Conservation (phyloP, 2,888 invertebrate genomes). For the Agrotis puta region DNA sequence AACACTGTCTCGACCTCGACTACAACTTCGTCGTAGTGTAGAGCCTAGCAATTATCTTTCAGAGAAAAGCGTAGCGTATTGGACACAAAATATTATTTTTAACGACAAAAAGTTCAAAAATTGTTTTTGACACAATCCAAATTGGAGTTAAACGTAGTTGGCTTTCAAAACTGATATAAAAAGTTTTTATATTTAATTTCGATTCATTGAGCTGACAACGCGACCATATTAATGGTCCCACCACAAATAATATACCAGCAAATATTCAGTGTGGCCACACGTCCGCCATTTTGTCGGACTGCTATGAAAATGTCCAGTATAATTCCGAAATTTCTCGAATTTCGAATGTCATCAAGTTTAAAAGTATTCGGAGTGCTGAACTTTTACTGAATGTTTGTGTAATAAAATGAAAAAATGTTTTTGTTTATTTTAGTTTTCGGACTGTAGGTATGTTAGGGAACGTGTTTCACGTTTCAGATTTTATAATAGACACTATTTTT, state of each 20-base stretch:
- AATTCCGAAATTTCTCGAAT: slow-evolving; percentile 35
- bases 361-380: slow-evolving; percentile 14
- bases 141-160: slow-evolving; percentile 16
- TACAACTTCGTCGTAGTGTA: too few species aligned
- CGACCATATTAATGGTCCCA: slow-evolving; percentile 63
- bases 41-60: too few species aligned
- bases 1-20: too few species aligned
- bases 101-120: not conserved
- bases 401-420: slow-evolving; percentile 13
- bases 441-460: not conserved
- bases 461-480: slow-evolving; percentile 12
- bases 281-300: slow-evolving; percentile 11
- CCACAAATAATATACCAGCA: slow-evolving; percentile 62
- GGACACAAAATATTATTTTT: not conserved
- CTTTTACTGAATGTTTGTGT: slow-evolving; percentile 24
- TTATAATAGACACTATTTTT: slow-evolving; percentile 11
- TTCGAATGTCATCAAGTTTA: slow-evolving; percentile 28
- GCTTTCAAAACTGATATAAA: slow-evolving; percentile 21
- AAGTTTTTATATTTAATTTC: slow-evolving; percentile 67
- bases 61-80: too few species aligned
- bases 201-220: slow-evolving; percentile 68
- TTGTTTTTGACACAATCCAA: slow-evolving; percentile 16
- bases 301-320: slow-evolving; percentile 5
- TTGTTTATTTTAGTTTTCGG: slow-evolving; percentile 24
- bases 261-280: slow-evolving; percentile 53